Evolutionary conservation across 2,888 invertebrate species (phyloP).

Genomic region (Oeneis ivallda): DNA sequence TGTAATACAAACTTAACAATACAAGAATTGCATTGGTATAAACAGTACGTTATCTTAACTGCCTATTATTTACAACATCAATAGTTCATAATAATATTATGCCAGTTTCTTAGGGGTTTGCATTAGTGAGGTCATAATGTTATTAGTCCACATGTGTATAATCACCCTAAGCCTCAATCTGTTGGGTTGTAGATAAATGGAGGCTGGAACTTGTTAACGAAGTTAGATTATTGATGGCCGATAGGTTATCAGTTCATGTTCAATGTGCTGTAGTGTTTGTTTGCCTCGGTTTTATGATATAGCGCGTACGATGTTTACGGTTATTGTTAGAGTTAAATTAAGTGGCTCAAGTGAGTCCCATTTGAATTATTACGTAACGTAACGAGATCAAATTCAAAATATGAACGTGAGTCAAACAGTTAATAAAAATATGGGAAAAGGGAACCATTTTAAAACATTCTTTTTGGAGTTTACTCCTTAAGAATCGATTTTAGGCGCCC

Average conservation of each 20-base stretch:
- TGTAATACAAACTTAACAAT: too few relatives aligned
- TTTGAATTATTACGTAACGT: too few relatives aligned
- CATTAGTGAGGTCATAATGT: neutral
- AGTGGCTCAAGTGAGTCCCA: neutral
- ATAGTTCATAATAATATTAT: neutral
- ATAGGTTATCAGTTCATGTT: conserved; percentile 31
- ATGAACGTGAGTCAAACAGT: too few relatives aligned
- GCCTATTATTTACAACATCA: too few relatives aligned
- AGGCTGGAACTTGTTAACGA: conserved; percentile 28
- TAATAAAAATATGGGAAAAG: too few relatives aligned
- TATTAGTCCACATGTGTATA: neutral
- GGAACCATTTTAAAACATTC: too few relatives aligned
- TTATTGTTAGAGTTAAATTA: conserved; percentile 11
- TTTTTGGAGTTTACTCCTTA: too few relatives aligned
- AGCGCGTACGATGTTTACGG: conserved; percentile 4
- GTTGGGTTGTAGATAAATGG: conserved; percentile 29
- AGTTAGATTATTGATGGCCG: conserved; percentile 35
- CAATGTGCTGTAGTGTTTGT: conserved; percentile 24
- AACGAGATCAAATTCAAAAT: neutral
- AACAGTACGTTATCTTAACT: too few relatives aligned
- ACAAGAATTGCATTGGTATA: too few relatives aligned
- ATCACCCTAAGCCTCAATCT: conserved; percentile 17
- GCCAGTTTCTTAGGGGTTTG: neutral
- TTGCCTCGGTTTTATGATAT: conserved; percentile 19
- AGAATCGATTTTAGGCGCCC: too few relatives aligned